phyloP scores from a whole-genome alignment of 2,113 vertebrate species.

The Megaleporinus macrocephalus region DNA sequence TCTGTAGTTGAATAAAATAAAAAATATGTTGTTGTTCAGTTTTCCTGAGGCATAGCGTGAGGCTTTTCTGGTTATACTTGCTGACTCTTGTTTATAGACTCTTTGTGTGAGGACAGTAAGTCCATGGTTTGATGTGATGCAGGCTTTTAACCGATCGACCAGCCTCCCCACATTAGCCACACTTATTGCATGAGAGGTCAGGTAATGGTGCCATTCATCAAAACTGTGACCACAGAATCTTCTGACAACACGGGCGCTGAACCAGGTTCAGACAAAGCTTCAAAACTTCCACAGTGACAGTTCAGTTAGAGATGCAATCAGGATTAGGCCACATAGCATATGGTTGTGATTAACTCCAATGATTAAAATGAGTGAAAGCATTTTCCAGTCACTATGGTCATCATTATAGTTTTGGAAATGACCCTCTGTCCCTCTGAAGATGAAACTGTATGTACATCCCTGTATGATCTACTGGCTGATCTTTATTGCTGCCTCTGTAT shows the following conservation, averaged over 20 bases:
- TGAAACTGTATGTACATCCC: no score
- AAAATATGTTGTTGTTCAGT: background rate
- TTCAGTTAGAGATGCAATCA: background rate
- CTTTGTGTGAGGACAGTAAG: constrained; percentile 12
- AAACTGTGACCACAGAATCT: constrained; percentile 18
- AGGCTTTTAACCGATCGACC: constrained; percentile 37
- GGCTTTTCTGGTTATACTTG: background rate
- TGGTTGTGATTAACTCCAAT: no score
- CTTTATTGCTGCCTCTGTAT: no score
- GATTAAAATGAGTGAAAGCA: background rate
- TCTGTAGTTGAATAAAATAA: no score
- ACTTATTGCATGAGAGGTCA: constrained; percentile 28
- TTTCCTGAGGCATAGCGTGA: background rate
- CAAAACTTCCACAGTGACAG: background rate
- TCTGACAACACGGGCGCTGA: background rate
- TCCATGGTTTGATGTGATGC: constrained; percentile 21
- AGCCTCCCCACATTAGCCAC: constrained; percentile 37
- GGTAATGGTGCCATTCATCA: constrained; percentile 43
- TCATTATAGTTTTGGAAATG: background rate
- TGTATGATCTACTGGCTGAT: no score
- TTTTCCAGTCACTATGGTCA: background rate
- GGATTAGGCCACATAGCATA: background rate
- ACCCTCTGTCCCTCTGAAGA: no score
- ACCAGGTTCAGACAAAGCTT: background rate
- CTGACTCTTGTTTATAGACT: constrained; percentile 28